Evolutionary conservation across 2,888 invertebrate species (phyloP).

Genomic region (Netelia fuscicornis): DNA sequence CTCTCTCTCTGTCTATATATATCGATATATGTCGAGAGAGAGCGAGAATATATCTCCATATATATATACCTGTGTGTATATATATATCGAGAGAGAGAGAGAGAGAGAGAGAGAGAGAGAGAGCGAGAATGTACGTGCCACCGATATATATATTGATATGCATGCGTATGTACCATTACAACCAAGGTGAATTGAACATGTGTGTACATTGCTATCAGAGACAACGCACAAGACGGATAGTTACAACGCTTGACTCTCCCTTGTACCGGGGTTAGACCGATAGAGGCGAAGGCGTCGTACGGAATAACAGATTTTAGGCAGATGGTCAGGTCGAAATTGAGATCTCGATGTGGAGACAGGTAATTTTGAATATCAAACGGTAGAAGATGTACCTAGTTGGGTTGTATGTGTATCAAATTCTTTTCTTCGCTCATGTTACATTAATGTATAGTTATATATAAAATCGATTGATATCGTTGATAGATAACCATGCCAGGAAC

Average conservation of each 20-base stretch:
- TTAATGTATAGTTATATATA: no score
- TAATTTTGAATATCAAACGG: no score
- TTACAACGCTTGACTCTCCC: background rate
- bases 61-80: background rate
- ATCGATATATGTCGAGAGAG: no score
- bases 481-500: no score
- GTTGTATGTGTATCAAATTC: no score
- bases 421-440: no score
- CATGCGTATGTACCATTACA: slow-evolving; percentile 14
- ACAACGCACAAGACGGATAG: slow-evolving; percentile 48
- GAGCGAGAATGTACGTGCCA: background rate
- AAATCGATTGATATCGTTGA: no score
- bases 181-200: slow-evolving; percentile 50
- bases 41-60: no score
- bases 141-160: slow-evolving; percentile 4
- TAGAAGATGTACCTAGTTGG: no score
- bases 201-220: slow-evolving; percentile 54
- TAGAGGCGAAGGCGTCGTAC: background rate
- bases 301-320: background rate
- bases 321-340: background rate
- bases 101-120: no score
- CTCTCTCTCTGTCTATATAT: no score
- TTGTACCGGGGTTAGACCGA: slow-evolving; percentile 5
- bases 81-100: background rate
- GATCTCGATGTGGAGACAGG: background rate